A percentile compares a stretch with the other conserved stretches of the same genome.
Evolutionary conservation across 2,888 invertebrate genomes (phyloP).

Genomic region (Limulus polyphemus): DNA sequence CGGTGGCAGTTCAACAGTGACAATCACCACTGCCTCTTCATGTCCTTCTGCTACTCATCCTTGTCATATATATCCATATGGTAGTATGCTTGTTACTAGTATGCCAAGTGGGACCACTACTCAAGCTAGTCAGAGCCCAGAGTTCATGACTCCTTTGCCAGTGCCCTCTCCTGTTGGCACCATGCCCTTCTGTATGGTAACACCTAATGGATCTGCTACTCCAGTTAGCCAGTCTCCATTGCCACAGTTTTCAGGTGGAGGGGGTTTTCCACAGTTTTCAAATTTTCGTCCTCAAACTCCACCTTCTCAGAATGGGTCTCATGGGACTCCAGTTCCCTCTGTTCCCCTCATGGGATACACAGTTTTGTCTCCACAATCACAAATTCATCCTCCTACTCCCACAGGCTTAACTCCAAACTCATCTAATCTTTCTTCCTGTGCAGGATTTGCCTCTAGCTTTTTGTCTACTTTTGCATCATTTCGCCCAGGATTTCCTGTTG

Average conservation of each 20-base stretch:
- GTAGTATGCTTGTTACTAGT: constrained; percentile 9
- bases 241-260: constrained; percentile 9
- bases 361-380: constrained; percentile 15
- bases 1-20: no score
- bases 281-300: constrained; percentile 18
- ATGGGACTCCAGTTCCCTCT: constrained; percentile 9
- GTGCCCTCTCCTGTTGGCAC: constrained; percentile 13
- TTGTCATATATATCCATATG: constrained; percentile 13
- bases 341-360: constrained; percentile 16
- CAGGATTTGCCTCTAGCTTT: constrained; percentile 16
- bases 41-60: no score
- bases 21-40: no score
- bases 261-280: constrained; percentile 15
- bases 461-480: constrained; percentile 21
- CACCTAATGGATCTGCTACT: constrained; percentile 16
- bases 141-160: constrained; percentile 13
- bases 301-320: constrained; percentile 10
- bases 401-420: constrained; percentile 13
- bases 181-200: constrained; percentile 19
- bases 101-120: constrained; percentile 13
- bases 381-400: constrained; percentile 11
- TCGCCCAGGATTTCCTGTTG: constrained; percentile 19
- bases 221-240: constrained; percentile 16
- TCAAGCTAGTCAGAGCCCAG: constrained; percentile 16
- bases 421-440: constrained; percentile 8